phyloP scores from a whole-genome alignment of 2,113 vertebrate species.

The Channa argus region DNA sequence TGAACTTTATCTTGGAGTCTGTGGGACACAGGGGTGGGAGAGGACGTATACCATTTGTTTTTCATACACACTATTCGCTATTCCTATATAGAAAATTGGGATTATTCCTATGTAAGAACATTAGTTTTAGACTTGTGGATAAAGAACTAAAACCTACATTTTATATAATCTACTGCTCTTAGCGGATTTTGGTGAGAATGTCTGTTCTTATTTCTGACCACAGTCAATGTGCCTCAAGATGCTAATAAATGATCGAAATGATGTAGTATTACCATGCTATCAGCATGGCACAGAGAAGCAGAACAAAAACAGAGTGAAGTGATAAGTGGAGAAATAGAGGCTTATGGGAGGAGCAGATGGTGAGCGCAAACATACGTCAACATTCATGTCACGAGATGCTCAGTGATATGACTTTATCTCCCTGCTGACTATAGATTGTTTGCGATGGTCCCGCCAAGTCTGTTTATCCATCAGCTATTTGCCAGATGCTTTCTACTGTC shows the following conservation, averaged over 20 bases:
- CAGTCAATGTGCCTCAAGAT: neutral
- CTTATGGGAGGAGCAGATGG: slow-evolving; percentile 68
- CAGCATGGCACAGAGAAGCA: neutral
- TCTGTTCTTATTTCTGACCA: neutral
- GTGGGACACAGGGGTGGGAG: neutral
- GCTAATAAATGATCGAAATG: slow-evolving; percentile 5
- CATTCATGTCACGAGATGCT: slow-evolving; percentile 48
- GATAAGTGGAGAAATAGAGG: slow-evolving; percentile 26
- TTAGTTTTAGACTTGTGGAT: too few relatives aligned
- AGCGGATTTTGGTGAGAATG: neutral
- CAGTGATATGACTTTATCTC: slow-evolving; percentile 26
- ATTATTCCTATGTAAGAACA: neutral
- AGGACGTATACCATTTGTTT: neutral
- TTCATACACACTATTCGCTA: too few relatives aligned
- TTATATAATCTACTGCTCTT: too few relatives aligned
- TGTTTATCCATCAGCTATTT: neutral
- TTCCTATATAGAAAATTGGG: too few relatives aligned
- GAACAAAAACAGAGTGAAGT: slow-evolving; percentile 4
- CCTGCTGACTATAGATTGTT: slow-evolving; percentile 29
- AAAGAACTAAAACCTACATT: too few relatives aligned
- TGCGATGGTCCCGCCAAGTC: neutral
- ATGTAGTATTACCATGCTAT: slow-evolving; percentile 14
- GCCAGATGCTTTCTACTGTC: neutral
- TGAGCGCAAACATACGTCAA: slow-evolving; percentile 44
- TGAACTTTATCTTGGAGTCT: slow-evolving; percentile 97